Evolutionary conservation across 2,888 invertebrate species (phyloP).

Genomic region (Campoplex capitator): DNA sequence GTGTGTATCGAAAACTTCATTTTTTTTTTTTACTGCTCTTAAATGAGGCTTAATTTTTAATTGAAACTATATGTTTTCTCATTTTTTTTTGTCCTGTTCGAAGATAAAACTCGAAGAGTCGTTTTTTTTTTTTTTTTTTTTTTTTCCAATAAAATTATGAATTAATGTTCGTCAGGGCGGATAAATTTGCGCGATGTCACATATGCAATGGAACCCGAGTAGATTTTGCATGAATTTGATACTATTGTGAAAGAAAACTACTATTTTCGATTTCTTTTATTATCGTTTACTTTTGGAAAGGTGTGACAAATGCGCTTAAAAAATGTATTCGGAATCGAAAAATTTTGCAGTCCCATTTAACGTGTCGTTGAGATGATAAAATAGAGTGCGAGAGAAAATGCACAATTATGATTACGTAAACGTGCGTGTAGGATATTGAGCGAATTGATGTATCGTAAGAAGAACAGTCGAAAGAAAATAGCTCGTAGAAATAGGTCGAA

Average conservation of each 20-base stretch:
- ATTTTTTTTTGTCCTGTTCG: background rate
- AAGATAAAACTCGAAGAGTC: background rate
- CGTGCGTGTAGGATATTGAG: too few species aligned
- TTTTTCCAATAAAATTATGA: background rate
- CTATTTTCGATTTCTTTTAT: conserved; percentile 23
- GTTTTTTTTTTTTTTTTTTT: background rate
- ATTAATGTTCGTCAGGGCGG: background rate
- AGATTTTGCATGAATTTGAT: conserved; percentile 69
- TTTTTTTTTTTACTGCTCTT: background rate
- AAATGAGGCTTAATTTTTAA: background rate
- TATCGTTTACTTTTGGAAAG: background rate
- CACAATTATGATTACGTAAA: too few species aligned
- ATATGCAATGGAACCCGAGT: conserved; percentile 18
- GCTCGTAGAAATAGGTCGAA: conserved; percentile 30
- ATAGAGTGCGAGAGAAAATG: background rate
- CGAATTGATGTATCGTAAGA: background rate
- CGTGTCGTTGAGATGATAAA: background rate
- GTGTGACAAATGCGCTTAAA: background rate
- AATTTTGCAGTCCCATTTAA: background rate
- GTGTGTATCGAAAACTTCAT: background rate
- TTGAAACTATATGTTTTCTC: background rate
- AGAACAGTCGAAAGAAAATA: background rate
- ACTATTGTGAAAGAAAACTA: background rate
- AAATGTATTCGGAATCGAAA: background rate
- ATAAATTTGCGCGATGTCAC: background rate